Evolutionary conservation across 2,888 invertebrate genomes (phyloP).

Genomic region (Cryptocephalus primarius): DNA sequence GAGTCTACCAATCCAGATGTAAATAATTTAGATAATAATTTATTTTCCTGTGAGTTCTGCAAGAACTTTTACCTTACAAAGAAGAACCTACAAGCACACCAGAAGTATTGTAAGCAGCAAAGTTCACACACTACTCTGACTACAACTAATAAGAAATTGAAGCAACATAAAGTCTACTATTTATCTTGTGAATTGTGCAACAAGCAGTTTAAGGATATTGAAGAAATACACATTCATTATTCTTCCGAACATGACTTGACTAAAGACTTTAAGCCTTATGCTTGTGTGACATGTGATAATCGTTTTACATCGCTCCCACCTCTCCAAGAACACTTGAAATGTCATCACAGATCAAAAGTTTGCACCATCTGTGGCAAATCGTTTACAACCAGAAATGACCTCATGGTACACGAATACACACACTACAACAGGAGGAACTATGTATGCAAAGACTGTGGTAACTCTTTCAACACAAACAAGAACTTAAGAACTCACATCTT

Average conservation of each 20-base stretch:
- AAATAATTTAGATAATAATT: not conserved
- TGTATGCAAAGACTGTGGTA: constrained; percentile 40
- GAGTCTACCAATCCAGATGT: not conserved
- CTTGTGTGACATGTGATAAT: constrained; percentile 22
- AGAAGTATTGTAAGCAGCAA: constrained; percentile 3
- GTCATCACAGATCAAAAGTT: constrained; percentile 23
- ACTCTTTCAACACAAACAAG: constrained; percentile 34
- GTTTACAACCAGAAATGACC: constrained; percentile 25
- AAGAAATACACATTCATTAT: constrained; percentile 21
- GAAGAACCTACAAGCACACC: constrained; percentile 3
- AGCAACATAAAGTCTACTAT: not conserved
- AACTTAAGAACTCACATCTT: constrained; percentile 23
- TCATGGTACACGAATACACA: constrained; percentile 23
- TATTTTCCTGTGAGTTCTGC: not conserved
- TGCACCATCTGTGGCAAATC: constrained; percentile 35
- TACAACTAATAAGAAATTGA: not conserved
- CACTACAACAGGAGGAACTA: constrained; percentile 25
- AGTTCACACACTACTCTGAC: not conserved
- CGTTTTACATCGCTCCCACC: constrained; percentile 23
- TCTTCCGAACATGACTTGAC: constrained; percentile 17
- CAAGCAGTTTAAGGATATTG: constrained; percentile 16
- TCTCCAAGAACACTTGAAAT: constrained; percentile 24
- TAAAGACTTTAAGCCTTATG: constrained; percentile 23
- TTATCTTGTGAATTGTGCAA: constrained; percentile 22
- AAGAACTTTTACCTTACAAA: constrained; percentile 1